These are phyloP conservation scores for Campylomormyrus numenius DNA, from an alignment of 2,113 vertebrate genomes.

Conservation along the genomic window DNA sequence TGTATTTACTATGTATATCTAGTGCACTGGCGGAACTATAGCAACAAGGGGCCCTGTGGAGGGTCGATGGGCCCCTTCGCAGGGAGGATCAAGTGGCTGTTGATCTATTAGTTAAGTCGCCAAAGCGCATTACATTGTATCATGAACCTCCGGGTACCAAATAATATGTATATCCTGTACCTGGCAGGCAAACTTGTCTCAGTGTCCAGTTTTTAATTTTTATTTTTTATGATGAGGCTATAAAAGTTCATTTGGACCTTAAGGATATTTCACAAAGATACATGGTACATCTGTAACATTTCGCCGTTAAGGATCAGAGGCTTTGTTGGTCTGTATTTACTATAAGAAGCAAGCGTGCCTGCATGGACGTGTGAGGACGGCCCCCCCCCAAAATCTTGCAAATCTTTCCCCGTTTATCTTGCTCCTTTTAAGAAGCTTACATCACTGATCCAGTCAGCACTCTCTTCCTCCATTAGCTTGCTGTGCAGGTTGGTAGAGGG, in stretches of 20 bases:
- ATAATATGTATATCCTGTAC: background rate
- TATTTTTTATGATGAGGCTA: background rate
- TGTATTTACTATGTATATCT: background rate
- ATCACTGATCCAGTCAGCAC: background rate
- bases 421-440: background rate
- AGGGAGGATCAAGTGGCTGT: background rate
- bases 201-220: background rate
- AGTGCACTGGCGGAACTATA: background rate
- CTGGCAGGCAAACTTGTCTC: background rate
- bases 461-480: background rate
- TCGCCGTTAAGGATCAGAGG: background rate
- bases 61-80: background rate
- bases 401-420: background rate
- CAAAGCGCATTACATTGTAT: background rate
- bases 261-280: background rate
- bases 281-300: background rate
- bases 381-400: background rate
- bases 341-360: background rate
- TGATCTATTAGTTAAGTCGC: background rate
- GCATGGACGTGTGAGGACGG: background rate
- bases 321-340: background rate
- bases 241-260: background rate
- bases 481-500: background rate
- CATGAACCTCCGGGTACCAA: background rate
- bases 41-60: background rate